A percentile compares a stretch with the other conserved stretches of the same genome.
Evolutionary conservation across 2,113 vertebrate genomes (phyloP).

Genomic region (Alethe diademata): DNA sequence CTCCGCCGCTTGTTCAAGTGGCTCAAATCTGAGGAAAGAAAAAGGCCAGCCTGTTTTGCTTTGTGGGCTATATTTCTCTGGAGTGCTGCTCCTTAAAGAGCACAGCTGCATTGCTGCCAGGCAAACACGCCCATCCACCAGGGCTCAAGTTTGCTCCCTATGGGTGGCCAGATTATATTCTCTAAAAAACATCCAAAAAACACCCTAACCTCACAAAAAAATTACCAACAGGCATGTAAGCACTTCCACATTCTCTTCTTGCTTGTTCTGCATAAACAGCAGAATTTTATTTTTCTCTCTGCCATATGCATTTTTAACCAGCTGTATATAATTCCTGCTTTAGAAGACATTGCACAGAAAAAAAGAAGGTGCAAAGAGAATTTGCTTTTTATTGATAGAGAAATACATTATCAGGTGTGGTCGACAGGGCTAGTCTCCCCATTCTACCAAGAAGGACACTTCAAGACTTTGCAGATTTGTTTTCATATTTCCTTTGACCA

Average conservation of each 20-base stretch:
- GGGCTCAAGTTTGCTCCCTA: neutral
- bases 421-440: neutral
- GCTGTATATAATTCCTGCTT: neutral
- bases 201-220: neutral
- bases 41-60: neutral
- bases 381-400: neutral
- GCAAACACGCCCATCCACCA: neutral
- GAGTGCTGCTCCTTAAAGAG: conserved; percentile 16
- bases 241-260: neutral
- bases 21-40: neutral
- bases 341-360: neutral
- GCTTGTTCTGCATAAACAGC: neutral
- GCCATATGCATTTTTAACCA: neutral
- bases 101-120: conserved; percentile 17
- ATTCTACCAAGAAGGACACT: neutral
- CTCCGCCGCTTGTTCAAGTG: neutral
- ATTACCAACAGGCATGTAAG: neutral
- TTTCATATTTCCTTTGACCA: neutral
- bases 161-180: conserved; percentile 24
- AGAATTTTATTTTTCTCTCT: neutral
- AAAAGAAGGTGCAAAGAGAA: neutral
- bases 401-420: neutral
- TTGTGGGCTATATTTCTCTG: neutral
- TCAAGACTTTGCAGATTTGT: neutral
- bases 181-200: neutral